Base-by-base conservation (phyloP, 1,140 invertebrate species). In the Cotesia vestalis region DNA sequence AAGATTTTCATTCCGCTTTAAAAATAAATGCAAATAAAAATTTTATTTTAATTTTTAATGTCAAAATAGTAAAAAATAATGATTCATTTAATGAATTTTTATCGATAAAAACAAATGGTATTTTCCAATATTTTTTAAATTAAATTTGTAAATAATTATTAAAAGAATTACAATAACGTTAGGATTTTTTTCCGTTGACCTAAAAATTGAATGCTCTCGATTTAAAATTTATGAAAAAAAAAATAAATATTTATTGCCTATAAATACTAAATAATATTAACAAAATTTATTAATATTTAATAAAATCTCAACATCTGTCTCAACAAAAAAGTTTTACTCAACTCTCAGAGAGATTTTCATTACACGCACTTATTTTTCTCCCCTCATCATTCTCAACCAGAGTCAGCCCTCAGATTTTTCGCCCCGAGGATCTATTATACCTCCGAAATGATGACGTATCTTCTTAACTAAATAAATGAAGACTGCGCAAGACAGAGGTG, bases 401-500 rank as follows among this genome's bases (percentile, higher is more conserved):
- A 27, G 27, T 27, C 27, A 27, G 27, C 27, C 17, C 53, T 40
- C 6, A n/a, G 4, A 38, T 52, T 60, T 64, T 35, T 12, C 35
- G 40, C 5, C 57, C 53, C 40, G n/a, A 69, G 60, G 69, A 57
- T 64, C 59, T 66, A 76, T 71, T 72, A 71, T 11, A 63, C 11
- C 40, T 46, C 20, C 36, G 14, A 4, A 51, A 60, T 40, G 46
- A 66, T 46, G 73, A 38, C 35, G 64, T 73, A 74, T 76, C 75
- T 68, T 64, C 59, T 76, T 69, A 69, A 64, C 73, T 63, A 73
- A 77, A 76, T 74, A 78, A 77, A 78, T 68, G 66, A 77, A 67
- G 69, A 68, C 52, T 64, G 66, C 14, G 40, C 64, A 55, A 64
- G 35, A 55, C 62, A 66, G 14, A 67, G 20, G 53, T 4, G 14